Evolutionary conservation across 2,113 vertebrate species (phyloP).

Genomic region (Chaetodon auriga): DNA sequence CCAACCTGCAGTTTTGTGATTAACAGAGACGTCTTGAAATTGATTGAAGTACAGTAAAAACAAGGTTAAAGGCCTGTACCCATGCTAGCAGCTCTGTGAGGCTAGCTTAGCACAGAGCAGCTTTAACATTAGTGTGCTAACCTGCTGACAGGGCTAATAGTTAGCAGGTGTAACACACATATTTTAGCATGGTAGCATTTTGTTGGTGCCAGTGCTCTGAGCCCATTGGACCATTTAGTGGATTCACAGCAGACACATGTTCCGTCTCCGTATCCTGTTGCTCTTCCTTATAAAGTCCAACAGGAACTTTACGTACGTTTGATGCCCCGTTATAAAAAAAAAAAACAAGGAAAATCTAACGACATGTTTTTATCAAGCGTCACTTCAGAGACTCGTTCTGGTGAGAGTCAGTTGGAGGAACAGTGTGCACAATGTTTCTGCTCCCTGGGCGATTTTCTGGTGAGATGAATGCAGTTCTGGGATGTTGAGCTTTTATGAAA

Average conservation of each 20-base stretch:
- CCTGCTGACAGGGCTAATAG: neutral
- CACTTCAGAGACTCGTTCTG: constrained; percentile 8
- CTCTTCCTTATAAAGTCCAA: neutral
- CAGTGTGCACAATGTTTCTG: neutral
- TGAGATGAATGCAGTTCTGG: constrained; percentile 3
- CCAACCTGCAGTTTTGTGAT: neutral
- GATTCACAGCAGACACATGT: neutral
- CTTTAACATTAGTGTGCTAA: neutral
- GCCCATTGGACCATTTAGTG: constrained; percentile 25
- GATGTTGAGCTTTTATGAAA: neutral
- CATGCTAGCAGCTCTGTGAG: neutral
- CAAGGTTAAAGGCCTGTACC: no score
- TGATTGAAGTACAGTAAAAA: neutral
- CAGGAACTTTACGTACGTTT: neutral
- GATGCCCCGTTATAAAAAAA: no score
- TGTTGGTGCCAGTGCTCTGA: constrained; percentile 7
- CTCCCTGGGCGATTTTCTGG: constrained; percentile 6
- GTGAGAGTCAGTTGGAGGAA: constrained; percentile 9
- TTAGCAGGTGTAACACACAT: no score
- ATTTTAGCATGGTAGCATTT: neutral
- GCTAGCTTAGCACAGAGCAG: no score
- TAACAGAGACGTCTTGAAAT: neutral
- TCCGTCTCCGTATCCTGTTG: neutral
- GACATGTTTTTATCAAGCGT: constrained; percentile 24
- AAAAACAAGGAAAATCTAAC: constrained; percentile 14